These are phyloP conservation scores for Allobates femoralis DNA, from an alignment of 2,797 vertebrate genomes.

Conservation along the genomic window DNA sequence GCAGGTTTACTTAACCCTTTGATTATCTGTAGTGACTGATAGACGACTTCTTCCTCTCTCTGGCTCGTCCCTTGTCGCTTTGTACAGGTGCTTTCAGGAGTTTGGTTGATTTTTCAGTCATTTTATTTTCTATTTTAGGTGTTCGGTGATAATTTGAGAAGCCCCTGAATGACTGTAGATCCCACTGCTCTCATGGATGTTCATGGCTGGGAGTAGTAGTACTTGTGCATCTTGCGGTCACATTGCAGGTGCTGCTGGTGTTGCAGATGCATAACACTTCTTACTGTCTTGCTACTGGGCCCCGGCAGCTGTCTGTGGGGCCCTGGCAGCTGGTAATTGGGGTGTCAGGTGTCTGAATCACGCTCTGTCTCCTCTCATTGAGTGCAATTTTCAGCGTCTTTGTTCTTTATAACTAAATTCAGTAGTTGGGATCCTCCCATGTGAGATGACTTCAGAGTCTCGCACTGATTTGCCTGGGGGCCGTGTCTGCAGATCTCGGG, in stretches of 20 bases:
- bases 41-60: not conserved
- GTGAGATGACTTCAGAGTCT: conserved; percentile 34
- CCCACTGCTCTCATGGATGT: not conserved
- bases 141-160: too few species aligned
- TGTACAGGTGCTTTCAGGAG: not conserved
- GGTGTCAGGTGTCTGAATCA: not conserved
- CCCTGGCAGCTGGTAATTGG: not conserved
- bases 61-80: not conserved
- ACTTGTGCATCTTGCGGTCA: too few species aligned
- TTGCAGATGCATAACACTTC: too few species aligned
- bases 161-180: too few species aligned
- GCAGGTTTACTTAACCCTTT: too few species aligned
- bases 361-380: not conserved
- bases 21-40: too few species aligned
- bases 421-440: conserved; percentile 44
- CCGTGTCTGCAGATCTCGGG: not conserved
- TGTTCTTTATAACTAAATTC: conserved; percentile 51
- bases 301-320: too few species aligned
- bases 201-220: not conserved
- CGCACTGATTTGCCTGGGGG: not conserved
- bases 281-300: too few species aligned
- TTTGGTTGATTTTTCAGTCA: not conserved
- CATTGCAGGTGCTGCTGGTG: too few species aligned
- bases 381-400: conserved; percentile 32
- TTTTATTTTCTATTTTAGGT: not conserved